phyloP scores from a whole-genome alignment of 2,797 vertebrate species.

The Gobio occitaniae region DNA sequence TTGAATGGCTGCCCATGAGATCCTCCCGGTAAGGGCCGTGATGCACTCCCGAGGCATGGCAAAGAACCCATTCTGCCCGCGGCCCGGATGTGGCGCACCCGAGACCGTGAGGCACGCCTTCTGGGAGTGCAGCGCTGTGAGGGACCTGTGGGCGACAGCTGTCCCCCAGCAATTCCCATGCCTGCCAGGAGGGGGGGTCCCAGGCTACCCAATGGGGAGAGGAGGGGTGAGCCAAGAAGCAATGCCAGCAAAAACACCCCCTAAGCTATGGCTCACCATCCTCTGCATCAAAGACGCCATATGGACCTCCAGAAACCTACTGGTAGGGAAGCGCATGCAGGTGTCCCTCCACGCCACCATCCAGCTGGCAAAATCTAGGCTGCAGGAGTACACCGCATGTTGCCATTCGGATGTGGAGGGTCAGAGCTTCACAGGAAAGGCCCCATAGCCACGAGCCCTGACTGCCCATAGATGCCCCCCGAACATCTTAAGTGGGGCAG shows the following conservation, averaged over 20 bases:
- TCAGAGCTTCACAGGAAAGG: background rate
- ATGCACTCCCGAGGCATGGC: background rate
- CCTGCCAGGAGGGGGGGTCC: conserved; percentile 8
- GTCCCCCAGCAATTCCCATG: conserved; percentile 2
- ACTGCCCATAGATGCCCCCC: conserved; percentile 8
- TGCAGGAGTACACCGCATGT: background rate
- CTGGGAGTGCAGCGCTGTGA: conserved; percentile 6
- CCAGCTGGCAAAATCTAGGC: background rate
- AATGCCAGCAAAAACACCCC: background rate
- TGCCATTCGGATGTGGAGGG: background rate
- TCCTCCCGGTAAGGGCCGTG: background rate
- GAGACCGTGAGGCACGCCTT: conserved; percentile 6
- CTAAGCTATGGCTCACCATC: background rate
- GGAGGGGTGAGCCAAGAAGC: background rate
- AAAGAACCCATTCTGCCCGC: background rate
- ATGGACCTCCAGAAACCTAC: background rate
- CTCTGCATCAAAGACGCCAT: background rate
- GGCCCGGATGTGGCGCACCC: background rate
- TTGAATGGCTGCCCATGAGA: background rate
- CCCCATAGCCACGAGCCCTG: background rate
- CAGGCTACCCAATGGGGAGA: background rate
- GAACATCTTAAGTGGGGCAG: background rate
- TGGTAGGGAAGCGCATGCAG: background rate
- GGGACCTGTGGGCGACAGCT: background rate
- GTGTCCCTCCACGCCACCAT: background rate